phyloP scores from a whole-genome alignment of 2,888 invertebrate genomes.

The Zaprionus obscuricornis region DNA sequence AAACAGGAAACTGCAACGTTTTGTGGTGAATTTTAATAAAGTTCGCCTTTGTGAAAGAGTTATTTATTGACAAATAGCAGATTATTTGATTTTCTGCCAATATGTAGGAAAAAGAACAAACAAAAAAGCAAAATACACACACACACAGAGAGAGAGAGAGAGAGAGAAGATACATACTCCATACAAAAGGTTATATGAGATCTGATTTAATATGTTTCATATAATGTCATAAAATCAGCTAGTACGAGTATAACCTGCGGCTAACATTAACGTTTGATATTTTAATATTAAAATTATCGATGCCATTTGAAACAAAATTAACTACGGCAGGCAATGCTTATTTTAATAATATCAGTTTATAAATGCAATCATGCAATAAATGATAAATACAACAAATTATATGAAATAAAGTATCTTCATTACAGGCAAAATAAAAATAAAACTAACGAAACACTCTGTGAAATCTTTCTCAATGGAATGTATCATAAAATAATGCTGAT shows the following conservation, averaged over 20 bases:
- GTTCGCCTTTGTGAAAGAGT: slow-evolving; percentile 65
- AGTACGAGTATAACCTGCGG: no score
- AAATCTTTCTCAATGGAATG: slow-evolving; percentile 13
- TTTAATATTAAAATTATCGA: no score
- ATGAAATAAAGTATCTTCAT: no score
- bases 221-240: neutral
- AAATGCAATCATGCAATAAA: no score
- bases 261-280: no score
- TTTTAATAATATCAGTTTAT: no score
- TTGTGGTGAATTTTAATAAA: slow-evolving; percentile 78
- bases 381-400: no score
- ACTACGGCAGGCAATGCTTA: no score
- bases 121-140: slow-evolving; percentile 37
- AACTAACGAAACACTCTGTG: slow-evolving; percentile 1
- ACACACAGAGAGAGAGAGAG: slow-evolving; percentile 2
- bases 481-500: slow-evolving; percentile 47
- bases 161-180: slow-evolving; percentile 3
- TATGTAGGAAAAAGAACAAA: slow-evolving; percentile 72
- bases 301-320: neutral
- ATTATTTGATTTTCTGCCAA: slow-evolving; percentile 75
- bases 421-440: neutral
- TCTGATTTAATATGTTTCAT: neutral
- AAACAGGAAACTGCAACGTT: slow-evolving; percentile 76
- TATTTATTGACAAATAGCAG: slow-evolving; percentile 76
- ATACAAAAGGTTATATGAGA: no score